Evolutionary conservation across 1,140 invertebrate genomes (phyloP).

Genomic region (Cataglyphis hispanica): DNA sequence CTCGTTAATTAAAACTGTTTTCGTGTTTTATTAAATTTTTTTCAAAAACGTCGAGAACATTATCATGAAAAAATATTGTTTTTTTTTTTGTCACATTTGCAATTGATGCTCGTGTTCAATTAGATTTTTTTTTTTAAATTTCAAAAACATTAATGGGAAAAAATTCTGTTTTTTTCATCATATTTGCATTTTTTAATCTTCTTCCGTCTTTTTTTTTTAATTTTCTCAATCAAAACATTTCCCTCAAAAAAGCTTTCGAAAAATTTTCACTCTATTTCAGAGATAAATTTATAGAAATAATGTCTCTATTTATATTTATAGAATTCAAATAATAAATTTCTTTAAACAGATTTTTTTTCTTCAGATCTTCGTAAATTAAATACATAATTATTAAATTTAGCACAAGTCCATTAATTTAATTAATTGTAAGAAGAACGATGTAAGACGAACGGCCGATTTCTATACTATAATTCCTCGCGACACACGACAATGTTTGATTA

Average conservation of each 20-base stretch:
- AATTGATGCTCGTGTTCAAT: background rate
- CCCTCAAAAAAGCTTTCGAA: background rate
- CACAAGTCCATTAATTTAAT: background rate
- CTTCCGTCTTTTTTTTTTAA: background rate
- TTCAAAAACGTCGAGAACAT: background rate
- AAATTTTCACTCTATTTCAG: background rate
- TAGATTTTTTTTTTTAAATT: background rate
- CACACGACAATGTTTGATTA: slow-evolving; percentile 16
- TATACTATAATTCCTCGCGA: background rate
- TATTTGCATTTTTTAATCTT: background rate
- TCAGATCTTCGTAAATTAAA: background rate
- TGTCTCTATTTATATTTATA: background rate
- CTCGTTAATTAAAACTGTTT: background rate
- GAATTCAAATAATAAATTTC: background rate
- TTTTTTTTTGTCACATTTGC: background rate
- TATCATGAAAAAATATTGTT: background rate
- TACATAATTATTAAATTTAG: background rate
- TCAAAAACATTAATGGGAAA: background rate
- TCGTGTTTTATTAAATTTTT: background rate
- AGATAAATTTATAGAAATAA: background rate
- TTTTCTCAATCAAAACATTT: background rate
- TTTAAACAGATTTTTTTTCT: background rate
- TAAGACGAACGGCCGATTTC: background rate
- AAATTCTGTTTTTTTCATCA: background rate
- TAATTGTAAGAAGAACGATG: background rate